phyloP scores from a whole-genome alignment of 2,797 vertebrate genomes.

The Falco concolor region DNA sequence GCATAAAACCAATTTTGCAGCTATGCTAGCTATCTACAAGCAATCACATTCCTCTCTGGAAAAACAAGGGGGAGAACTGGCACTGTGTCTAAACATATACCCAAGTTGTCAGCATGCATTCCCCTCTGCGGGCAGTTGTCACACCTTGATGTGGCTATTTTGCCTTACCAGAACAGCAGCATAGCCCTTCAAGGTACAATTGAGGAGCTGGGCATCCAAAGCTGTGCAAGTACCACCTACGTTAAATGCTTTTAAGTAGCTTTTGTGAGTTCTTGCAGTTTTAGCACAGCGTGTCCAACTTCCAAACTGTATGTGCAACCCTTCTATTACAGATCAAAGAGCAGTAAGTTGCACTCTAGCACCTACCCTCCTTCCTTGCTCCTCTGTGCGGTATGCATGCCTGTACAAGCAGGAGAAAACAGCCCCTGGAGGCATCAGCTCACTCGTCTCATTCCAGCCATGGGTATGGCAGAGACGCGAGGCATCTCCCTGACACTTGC shows the following conservation, averaged over 20 bases:
- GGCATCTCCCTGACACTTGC: conserved; percentile 94
- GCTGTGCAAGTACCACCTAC: not conserved
- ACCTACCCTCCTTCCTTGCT: conserved; percentile 91
- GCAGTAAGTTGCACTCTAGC: not conserved
- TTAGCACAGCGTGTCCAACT: rapidly evolving
- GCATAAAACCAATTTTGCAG: not conserved
- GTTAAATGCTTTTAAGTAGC: not conserved
- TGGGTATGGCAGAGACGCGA: conserved; percentile 91
- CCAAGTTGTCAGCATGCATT: not conserved
- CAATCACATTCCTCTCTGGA: not conserved
- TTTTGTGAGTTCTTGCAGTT: not conserved
- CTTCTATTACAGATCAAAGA: not conserved
- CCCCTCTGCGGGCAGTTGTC: rapidly evolving
- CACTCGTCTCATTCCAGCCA: conserved; percentile 93
- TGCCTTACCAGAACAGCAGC: not conserved
- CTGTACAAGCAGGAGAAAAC: conserved; percentile 96
- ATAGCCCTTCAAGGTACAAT: not conserved
- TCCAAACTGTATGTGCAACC: rapidly evolving
- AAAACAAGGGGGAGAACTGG: not conserved
- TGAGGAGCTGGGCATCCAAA: not conserved
- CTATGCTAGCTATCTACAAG: not conserved
- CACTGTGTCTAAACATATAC: not conserved
- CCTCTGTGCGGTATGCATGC: conserved; percentile 93
- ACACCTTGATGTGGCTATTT: not conserved
- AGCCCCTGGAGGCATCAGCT: conserved; percentile 90